Evolutionary conservation across 2,113 vertebrate genomes (phyloP).

Genomic region (Paramormyrops kingsleyae): DNA sequence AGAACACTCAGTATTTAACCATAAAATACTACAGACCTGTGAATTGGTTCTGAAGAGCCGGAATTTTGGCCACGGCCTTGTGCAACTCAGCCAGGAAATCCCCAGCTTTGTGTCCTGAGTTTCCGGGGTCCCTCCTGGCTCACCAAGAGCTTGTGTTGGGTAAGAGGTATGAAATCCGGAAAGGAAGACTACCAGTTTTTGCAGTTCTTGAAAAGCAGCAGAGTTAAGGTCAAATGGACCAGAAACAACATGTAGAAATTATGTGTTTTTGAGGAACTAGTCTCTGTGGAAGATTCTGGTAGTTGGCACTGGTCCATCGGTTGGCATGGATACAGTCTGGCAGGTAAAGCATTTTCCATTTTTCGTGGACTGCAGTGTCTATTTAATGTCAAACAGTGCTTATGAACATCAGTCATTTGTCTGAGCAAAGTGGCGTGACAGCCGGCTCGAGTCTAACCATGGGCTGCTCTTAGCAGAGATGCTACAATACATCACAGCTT

Average conservation of each 20-base stretch:
- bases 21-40: background rate
- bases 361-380: background rate
- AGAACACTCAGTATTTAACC: background rate
- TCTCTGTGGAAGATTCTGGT: background rate
- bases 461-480: background rate
- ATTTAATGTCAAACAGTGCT: background rate
- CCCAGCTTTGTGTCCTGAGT: background rate
- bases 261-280: background rate
- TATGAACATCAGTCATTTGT: background rate
- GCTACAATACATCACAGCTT: background rate
- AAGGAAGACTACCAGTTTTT: background rate
- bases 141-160: background rate
- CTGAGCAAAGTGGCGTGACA: background rate
- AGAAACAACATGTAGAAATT: background rate
- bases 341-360: background rate
- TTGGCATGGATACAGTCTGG: slow-evolving; percentile 6
- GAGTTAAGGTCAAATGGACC: background rate
- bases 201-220: background rate
- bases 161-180: background rate
- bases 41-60: background rate
- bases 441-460: background rate
- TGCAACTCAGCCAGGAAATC: background rate
- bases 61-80: background rate
- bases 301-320: background rate
- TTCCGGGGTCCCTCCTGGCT: background rate